A percentile compares a stretch with the other conserved stretches of the same genome.
These are phyloP conservation scores for Nephila pilipes DNA, from an alignment of 1,140 invertebrate species.

Conservation along the genomic window DNA sequence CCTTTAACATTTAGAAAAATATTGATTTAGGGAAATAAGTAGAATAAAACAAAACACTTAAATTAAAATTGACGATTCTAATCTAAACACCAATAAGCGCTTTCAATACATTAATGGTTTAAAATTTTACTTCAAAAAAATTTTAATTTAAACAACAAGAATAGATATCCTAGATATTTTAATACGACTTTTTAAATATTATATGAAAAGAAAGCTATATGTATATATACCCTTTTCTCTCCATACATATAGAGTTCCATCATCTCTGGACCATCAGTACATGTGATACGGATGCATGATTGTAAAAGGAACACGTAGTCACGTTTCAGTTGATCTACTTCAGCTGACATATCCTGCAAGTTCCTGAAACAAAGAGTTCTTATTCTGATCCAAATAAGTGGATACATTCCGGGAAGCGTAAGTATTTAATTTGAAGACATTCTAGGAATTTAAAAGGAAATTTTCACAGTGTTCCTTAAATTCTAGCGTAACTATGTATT, in stretches of 20 bases:
- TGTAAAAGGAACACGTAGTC: conserved; percentile 84
- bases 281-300: conserved; percentile 82
- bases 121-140: too few relatives aligned
- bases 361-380: conserved; percentile 78
- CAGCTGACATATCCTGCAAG: conserved; percentile 80
- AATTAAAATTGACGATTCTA: too few relatives aligned
- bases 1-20: too few relatives aligned
- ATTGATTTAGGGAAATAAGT: too few relatives aligned
- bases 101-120: too few relatives aligned
- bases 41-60: too few relatives aligned
- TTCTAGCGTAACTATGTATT: background rate
- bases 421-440: background rate
- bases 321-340: conserved; percentile 83
- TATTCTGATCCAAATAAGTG: background rate
- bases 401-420: background rate
- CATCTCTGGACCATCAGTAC: conserved; percentile 81
- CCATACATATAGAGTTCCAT: conserved; percentile 83
- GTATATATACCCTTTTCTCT: conserved; percentile 82
- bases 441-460: background rate
- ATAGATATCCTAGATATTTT: too few relatives aligned
- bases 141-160: too few relatives aligned
- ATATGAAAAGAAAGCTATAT: too few relatives aligned
- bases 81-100: too few relatives aligned
- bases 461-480: too few relatives aligned
- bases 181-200: too few relatives aligned